Percentiles rank a stretch among this genome's conserved stretches.
These are phyloP conservation scores for Octomys mimax DNA, from an alignment of 2,797 vertebrate species.

Conservation along the genomic window DNA sequence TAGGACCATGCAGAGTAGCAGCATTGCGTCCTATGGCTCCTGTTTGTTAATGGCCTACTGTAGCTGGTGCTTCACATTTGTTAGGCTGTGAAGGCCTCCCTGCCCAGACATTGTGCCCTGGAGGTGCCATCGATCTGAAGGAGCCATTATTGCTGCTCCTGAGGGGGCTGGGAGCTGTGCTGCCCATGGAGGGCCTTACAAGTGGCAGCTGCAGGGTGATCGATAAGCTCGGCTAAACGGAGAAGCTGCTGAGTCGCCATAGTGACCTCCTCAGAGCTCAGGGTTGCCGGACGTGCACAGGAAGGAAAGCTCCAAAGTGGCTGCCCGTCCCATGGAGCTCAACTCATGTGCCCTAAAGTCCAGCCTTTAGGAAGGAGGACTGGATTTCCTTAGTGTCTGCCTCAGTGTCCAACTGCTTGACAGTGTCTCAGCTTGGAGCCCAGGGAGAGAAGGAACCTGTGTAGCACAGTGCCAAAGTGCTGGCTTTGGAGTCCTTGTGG, in stretches of 20 bases:
- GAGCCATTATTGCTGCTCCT: constrained; percentile 58
- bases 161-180: not conserved
- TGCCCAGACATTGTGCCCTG: constrained; percentile 56
- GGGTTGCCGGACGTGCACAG: not conserved
- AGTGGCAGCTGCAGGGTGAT: constrained; percentile 61
- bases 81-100: constrained; percentile 15
- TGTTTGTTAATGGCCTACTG: not conserved
- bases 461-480: not conserved
- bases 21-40: not conserved
- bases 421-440: not conserved
- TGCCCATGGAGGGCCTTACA: constrained; percentile 30
- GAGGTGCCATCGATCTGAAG: constrained; percentile 83
- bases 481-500: not conserved
- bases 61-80: not conserved
- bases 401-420: fast-evolving
- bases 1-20: not conserved
- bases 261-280: not conserved
- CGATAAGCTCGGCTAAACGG: constrained; percentile 26
- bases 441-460: not conserved
- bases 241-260: not conserved
- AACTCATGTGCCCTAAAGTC: not conserved
- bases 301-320: not conserved
- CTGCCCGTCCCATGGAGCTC: not conserved
- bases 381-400: not conserved
- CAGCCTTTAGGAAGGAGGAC: not conserved